These are phyloP conservation scores for Amazona ochrocephala DNA, from an alignment of 2,797 vertebrate species.

Conservation along the genomic window DNA sequence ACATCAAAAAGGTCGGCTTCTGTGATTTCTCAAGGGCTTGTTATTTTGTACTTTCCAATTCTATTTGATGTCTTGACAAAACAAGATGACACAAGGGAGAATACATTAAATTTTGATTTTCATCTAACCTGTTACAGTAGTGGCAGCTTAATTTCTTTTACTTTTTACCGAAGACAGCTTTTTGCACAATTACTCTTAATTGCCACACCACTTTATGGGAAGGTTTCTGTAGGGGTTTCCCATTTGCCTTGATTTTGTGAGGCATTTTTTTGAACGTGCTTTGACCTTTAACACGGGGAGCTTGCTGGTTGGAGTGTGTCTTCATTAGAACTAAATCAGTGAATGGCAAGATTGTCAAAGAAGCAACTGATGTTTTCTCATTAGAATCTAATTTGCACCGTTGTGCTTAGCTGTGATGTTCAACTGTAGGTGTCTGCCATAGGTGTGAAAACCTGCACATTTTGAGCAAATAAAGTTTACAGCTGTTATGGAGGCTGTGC, in stretches of 20 bases:
- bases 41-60: slow-evolving; percentile 93
- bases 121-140: slow-evolving; percentile 82
- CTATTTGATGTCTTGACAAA: slow-evolving; percentile 97
- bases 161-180: slow-evolving; percentile 77
- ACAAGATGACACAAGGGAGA: slow-evolving; percentile 92
- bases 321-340: slow-evolving; percentile 86
- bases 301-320: slow-evolving; percentile 74
- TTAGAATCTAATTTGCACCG: slow-evolving; percentile 80
- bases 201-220: slow-evolving; percentile 75
- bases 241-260: slow-evolving; percentile 76
- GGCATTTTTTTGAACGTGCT: slow-evolving; percentile 72
- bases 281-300: slow-evolving; percentile 83
- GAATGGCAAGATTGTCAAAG: slow-evolving; percentile 82
- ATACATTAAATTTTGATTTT: slow-evolving; percentile 91
- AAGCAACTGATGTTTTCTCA: slow-evolving; percentile 79
- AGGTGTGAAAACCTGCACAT: slow-evolving; percentile 68
- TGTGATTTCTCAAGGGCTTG: slow-evolving; percentile 91
- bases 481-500: slow-evolving; percentile 31
- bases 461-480: slow-evolving; percentile 74
- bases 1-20: slow-evolving; percentile 89
- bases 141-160: slow-evolving; percentile 81
- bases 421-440: slow-evolving; percentile 72
- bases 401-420: slow-evolving; percentile 73
- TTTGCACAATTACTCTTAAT: slow-evolving; percentile 84
- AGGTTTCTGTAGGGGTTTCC: slow-evolving; percentile 63